phyloP scores from a whole-genome alignment of 2,113 vertebrate species.

The Rhea americana region DNA sequence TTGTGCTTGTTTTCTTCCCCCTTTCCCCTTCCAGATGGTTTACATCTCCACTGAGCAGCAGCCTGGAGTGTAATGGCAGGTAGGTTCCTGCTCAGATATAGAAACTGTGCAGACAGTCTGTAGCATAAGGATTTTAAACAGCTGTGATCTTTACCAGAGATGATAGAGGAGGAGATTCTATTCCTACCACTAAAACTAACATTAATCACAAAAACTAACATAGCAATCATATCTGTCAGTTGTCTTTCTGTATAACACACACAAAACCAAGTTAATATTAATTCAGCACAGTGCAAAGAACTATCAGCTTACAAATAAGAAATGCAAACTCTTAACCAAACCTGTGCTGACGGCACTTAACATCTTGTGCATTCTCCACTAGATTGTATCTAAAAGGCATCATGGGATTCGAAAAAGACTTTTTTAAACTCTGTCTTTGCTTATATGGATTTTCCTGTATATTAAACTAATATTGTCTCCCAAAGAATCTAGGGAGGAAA shows the following conservation, averaged over 20 bases:
- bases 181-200: background rate
- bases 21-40: background rate
- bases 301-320: background rate
- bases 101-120: background rate
- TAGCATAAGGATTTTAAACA: background rate
- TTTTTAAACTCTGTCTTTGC: background rate
- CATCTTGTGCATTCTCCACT: background rate
- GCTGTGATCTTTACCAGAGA: background rate
- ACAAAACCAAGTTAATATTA: background rate
- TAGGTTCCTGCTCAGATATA: background rate
- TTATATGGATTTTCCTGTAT: background rate
- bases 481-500: background rate
- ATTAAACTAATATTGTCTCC: background rate
- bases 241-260: background rate
- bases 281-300: background rate
- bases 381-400: background rate
- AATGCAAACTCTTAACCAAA: background rate
- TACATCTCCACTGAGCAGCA: background rate
- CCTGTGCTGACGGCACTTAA: background rate
- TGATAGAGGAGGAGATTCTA: background rate
- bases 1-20: background rate
- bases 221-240: fast-evolving
- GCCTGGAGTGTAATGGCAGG: background rate
- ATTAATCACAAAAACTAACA: background rate
- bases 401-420: background rate